phyloP scores from a whole-genome alignment of 2,113 vertebrate genomes.

The Tautogolabrus adspersus region DNA sequence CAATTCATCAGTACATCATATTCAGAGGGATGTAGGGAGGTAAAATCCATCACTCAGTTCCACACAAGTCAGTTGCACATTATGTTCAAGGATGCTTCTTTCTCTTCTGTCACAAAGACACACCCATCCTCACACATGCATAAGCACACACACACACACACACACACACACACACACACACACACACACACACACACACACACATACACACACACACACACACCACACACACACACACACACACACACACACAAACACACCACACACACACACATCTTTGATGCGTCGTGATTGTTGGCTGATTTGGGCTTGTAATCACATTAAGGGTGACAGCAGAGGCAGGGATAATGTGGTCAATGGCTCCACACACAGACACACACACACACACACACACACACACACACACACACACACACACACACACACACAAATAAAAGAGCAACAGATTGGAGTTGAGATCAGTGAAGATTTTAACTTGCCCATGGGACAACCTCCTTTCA shows the following conservation, averaged over 20 bases:
- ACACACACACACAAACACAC: not conserved
- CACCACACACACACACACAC: too few relatives aligned
- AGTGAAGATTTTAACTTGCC: conserved; percentile 74
- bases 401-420: conserved; percentile 26
- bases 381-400: conserved; percentile 24
- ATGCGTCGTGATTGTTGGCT: conserved; percentile 65
- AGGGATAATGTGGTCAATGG: conserved; percentile 56
- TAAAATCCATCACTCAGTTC: conserved; percentile 32
- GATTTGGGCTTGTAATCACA: conserved; percentile 73
- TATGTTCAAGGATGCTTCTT: conserved; percentile 22
- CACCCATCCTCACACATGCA: not conserved
- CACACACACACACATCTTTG: conserved; percentile 48
- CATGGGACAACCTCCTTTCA: conserved; percentile 79
- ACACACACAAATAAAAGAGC: conserved; percentile 42
- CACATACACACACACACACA: too few relatives aligned
- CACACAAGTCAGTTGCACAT: conserved; percentile 19
- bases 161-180: conserved; percentile 4
- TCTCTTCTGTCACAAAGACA: conserved; percentile 20
- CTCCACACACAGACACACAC: conserved; percentile 13
- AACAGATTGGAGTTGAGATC: conserved; percentile 76
- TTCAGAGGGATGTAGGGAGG: not conserved
- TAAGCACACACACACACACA: not conserved
- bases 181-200: not conserved
- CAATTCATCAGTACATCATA: conserved; percentile 26
- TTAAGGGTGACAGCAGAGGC: conserved; percentile 63